A percentile compares a stretch with the other conserved stretches of the same genome.
Conservation (phyloP, 2,797 vertebrate species). For the Falco rusticolus region DNA sequence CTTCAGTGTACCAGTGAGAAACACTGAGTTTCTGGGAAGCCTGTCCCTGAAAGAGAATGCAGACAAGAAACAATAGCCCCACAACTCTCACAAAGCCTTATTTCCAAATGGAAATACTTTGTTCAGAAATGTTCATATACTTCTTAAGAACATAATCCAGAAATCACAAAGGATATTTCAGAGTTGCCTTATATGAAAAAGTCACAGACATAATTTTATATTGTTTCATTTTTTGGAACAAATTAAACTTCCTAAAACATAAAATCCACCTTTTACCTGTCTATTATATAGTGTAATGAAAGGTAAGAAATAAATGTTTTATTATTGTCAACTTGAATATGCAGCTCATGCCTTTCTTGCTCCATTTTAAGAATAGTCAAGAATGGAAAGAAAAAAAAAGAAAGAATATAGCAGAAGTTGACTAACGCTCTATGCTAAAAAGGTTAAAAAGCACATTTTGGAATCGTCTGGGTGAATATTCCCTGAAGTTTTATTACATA, state of each 20-base stretch:
- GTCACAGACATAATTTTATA: background rate
- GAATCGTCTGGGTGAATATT: background rate
- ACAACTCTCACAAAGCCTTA: background rate
- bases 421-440: background rate
- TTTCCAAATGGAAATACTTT: background rate
- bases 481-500: background rate
- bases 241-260: conserved; percentile 48
- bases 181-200: background rate
- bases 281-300: conserved; percentile 36
- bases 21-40: background rate
- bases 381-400: background rate
- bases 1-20: background rate
- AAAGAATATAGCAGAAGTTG: background rate
- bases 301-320: conserved; percentile 64
- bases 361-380: conserved; percentile 1
- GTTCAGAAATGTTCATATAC: background rate
- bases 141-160: background rate
- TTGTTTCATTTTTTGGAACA: conserved; percentile 56
- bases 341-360: background rate
- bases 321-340: conserved; percentile 47
- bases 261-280: conserved; percentile 17
- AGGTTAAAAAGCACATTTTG: background rate
- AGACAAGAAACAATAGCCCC: background rate
- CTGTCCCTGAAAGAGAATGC: background rate
- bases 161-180: conserved; percentile 31